These are phyloP conservation scores for Sebastes miniatus DNA, from an alignment of 2,797 vertebrate genomes.

Conservation along the genomic window DNA sequence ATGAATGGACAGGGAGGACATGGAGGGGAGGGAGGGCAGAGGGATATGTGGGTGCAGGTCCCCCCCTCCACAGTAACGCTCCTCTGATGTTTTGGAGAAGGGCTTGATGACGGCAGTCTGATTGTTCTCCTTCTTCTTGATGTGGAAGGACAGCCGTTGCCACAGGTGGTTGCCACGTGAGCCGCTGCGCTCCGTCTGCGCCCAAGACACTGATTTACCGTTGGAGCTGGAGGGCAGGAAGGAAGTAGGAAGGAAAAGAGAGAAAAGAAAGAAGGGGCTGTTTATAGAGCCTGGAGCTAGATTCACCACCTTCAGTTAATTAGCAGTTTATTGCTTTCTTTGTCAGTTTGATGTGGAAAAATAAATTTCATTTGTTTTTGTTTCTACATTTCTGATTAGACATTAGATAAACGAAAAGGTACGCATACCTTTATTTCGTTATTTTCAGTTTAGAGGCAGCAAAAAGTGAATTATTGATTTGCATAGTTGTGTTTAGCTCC, in stretches of 20 bases:
- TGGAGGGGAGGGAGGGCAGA: conserved; percentile 72
- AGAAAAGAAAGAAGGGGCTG: background rate
- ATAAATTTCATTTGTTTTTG: background rate
- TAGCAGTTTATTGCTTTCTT: background rate
- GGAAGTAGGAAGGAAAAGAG: background rate
- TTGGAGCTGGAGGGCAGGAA: conserved; percentile 87
- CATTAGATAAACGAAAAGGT: background rate
- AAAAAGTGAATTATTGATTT: background rate
- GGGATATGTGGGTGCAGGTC: conserved; percentile 72
- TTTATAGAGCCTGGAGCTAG: background rate
- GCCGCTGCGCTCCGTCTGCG: conserved; percentile 91
- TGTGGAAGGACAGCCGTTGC: conserved; percentile 96
- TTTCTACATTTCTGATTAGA: background rate
- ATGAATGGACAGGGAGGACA: conserved; percentile 77
- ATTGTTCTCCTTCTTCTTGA: conserved; percentile 97
- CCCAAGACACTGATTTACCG: conserved; percentile 97
- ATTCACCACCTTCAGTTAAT: background rate
- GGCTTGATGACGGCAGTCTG: conserved; percentile 98
- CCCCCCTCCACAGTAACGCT: conserved; percentile 79
- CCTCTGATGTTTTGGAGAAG: conserved; percentile 92
- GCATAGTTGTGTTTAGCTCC: background rate
- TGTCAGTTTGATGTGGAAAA: background rate
- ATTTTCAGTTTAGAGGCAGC: background rate
- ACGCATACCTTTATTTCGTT: background rate
- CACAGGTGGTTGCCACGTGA: conserved; percentile 94